Percentiles rank a stretch among this genome's conserved stretches.
These are phyloP conservation scores for Allygus modestus DNA, from an alignment of 2,888 invertebrate species.

Conservation along the genomic window DNA sequence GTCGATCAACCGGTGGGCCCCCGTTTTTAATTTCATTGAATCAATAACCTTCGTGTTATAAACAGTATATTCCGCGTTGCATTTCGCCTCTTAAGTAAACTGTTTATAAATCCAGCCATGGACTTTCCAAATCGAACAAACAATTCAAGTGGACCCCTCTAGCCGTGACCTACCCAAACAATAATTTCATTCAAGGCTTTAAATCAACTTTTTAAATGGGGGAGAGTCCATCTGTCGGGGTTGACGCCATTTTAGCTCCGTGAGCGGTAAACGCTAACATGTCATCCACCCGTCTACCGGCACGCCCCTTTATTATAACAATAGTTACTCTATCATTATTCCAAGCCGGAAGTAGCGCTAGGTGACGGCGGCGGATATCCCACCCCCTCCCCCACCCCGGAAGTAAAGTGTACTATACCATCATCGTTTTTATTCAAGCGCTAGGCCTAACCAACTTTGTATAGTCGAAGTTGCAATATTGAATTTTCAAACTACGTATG, in stretches of 20 bases:
- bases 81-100: too few species aligned
- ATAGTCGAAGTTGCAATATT: too few species aligned
- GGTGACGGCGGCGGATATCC: conserved; percentile 33
- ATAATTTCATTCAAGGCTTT: conserved; percentile 15
- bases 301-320: conserved; percentile 38
- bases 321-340: conserved; percentile 37
- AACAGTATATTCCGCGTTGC: too few species aligned
- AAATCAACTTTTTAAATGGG: conserved; percentile 36
- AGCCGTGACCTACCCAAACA: conserved; percentile 11
- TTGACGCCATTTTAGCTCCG: not conserved
- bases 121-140: not conserved
- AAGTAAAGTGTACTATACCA: not conserved
- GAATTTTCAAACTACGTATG: too few species aligned
- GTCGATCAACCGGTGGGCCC: too few species aligned
- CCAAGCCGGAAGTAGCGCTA: conserved; percentile 23
- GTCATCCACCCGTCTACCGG: not conserved
- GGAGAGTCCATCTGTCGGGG: conserved; percentile 18
- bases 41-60: too few species aligned
- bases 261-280: conserved; percentile 2
- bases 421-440: not conserved
- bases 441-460: too few species aligned
- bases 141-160: not conserved
- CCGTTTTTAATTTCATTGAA: too few species aligned
- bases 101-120: too few species aligned
- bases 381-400: not conserved